Base-by-base conservation (phyloP, 1,140 invertebrate species). In the Anastatus disparis region DNA sequence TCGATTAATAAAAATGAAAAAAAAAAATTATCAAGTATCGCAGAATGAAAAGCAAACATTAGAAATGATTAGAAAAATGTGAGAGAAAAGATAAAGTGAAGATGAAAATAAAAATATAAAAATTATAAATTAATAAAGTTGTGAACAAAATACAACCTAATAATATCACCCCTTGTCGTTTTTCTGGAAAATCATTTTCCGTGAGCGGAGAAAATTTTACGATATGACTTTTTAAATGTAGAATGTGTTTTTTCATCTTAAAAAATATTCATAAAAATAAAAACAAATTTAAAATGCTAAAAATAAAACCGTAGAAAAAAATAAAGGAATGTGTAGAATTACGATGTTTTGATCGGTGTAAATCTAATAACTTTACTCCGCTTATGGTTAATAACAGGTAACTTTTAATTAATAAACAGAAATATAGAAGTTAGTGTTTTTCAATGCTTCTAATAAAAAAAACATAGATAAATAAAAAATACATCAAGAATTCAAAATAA, bases 321-420 rank as follows among this genome's bases (percentile, higher is more conserved):
- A 35, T 20, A 56, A 35, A 17, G 22, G 22, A 7, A 50, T 35
- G 61, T 63, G 48, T 64, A 64, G 62, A 8, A n/a, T 13, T 52
- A 52, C 10, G 40, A 64, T 13, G 35, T 64, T 64, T 64, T 53
- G 40, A 53, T 70, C 65, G 38, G 24, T 62, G 67, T 70, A 35
- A 42, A 53, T 53, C 35, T 55, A 62, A 42, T 31, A 24, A 31
- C 38, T 53, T 61, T 62, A 40, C 46, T 70, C 58, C 48, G 67
- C 44, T 53, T 70, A 24, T 62, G 58, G 17, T 62, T 44, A 24
- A 59, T 17, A 70, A 62, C 35, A 6, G 27, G 9, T 26, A 38
- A 42, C 31, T 70, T 62, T 59, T 40, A 15, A 40, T 52, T n/a
- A 52, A 38, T 24, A 52, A 64, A 26, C 20, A 24, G 27, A 35